A percentile compares a stretch with the other conserved stretches of the same genome.
These are phyloP conservation scores for Oreochromis spilurus DNA, from an alignment of 2,113 vertebrate species.

Conservation along the genomic window DNA sequence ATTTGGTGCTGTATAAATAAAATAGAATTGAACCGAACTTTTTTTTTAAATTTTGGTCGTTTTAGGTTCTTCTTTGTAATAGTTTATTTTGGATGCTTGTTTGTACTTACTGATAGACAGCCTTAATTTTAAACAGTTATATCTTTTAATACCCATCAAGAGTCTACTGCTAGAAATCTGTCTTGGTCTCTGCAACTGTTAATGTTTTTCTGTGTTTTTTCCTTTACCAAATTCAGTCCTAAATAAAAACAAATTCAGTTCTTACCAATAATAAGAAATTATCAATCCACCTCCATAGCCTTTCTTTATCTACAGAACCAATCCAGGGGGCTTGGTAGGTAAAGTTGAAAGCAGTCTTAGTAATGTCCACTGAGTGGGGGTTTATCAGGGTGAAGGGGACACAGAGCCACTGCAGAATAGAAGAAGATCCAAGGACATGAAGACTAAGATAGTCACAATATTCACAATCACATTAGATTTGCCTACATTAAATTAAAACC, in stretches of 20 bases:
- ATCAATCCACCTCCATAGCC: background rate
- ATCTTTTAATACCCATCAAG: background rate
- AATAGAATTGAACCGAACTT: too few relatives aligned
- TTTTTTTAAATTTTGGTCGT: background rate
- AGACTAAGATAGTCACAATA: background rate
- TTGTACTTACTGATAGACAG: background rate
- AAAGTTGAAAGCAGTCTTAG: background rate
- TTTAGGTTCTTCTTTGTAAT: background rate
- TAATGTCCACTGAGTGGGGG: background rate
- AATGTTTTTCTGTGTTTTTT: background rate
- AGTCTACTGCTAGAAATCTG: background rate
- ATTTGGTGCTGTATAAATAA: too few relatives aligned
- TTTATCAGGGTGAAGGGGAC: background rate
- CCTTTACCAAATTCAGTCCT: background rate
- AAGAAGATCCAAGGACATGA: background rate
- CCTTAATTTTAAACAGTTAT: background rate
- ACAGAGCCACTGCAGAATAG: background rate
- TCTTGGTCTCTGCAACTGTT: background rate
- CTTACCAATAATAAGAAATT: background rate
- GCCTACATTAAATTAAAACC: background rate
- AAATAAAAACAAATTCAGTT: background rate
- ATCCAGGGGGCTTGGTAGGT: background rate
- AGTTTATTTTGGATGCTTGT: background rate
- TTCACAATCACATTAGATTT: background rate
- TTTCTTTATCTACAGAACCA: background rate